phyloP scores from a whole-genome alignment of 2,113 vertebrate species.

The Todiramphus saurophagus region DNA sequence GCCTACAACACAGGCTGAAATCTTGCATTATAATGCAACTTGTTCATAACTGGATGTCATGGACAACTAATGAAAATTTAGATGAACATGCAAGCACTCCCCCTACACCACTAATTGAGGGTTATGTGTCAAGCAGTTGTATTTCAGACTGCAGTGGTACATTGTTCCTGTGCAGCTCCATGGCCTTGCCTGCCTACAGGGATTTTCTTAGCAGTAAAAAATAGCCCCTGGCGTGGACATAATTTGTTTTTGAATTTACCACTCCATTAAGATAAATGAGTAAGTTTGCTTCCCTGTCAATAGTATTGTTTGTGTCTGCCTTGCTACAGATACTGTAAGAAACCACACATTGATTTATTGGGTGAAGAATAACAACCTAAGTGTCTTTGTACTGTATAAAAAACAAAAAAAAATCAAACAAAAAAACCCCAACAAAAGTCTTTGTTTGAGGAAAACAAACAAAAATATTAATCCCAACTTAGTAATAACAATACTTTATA shows the following conservation, averaged over 20 bases:
- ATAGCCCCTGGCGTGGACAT: neutral
- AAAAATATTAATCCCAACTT: neutral
- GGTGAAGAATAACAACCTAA: neutral
- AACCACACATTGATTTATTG: constrained; percentile 30
- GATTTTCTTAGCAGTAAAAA: neutral
- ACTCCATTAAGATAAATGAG: constrained; percentile 38
- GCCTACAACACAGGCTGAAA: neutral
- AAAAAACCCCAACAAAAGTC: too few species aligned
- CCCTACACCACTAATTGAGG: neutral
- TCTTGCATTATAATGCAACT: neutral
- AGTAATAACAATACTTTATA: neutral
- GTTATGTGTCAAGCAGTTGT: neutral
- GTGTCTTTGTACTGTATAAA: neutral
- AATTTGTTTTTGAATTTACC: constrained; percentile 6
- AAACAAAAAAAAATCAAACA: too few species aligned
- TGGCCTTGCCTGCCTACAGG: neutral
- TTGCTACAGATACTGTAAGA: neutral
- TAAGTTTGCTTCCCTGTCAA: constrained; percentile 22
- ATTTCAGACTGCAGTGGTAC: neutral
- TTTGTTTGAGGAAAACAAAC: neutral
- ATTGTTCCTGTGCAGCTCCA: neutral
- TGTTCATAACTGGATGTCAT: neutral
- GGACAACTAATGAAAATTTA: neutral
- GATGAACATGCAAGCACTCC: neutral
- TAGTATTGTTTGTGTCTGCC: constrained; percentile 15